Evolutionary conservation across 2,888 invertebrate genomes (phyloP), one percentile per base, ranked within the genome.

Genomic region (Drosophila prolongata): DNA sequence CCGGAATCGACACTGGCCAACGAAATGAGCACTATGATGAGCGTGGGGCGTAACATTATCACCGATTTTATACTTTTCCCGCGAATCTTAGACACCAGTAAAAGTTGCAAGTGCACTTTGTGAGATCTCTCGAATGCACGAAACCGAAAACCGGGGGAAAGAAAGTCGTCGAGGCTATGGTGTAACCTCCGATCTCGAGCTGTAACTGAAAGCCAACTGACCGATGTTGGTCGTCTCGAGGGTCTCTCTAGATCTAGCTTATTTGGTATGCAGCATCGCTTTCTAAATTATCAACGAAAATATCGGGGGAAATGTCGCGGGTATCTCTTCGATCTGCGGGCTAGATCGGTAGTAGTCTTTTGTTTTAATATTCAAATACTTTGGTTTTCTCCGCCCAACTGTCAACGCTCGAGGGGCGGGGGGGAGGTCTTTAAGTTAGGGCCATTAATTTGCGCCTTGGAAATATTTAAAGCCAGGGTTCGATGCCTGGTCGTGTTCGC

Each of bases 1-100:
- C 87, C 89, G 60, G 89, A 87, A 62, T 86, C 87, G 74, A 88
- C 87, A 73, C 78, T 87, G 70, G 68, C 78, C 85, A 89, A 53
- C 56, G 78, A 74, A 46, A 87, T 27, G 56, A 88, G 75, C 66
- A 84, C 68, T 38, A 78, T 52, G 42, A 85, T 50, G 14, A 84
- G 64, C 57, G 84, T 77, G 47, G 74, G 34, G 37, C 79, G 89
- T 66, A 77, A 59, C 89, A 89, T 87, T 68, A 53, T 89, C 65
- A 79, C 78, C 8, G 49, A 35, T 30, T 66, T 38, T 57, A 16
- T 30, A 43, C n/a, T 53, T 46, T 58, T 59, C 19, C 42, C 49
- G 27, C 54, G 44, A 8, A 49, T 24, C n/a, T 42, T 74, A 58
- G 61, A 35, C 55, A 56, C 59, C 75, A 44, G 72, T 54, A 47